Evolutionary conservation across 30 jellyfish, hydroid and myxozoan genomes (phyloP), one percentile per base, ranked within the genome.

Genomic region (Aurelia aurita complex sp. Pacific): DNA sequence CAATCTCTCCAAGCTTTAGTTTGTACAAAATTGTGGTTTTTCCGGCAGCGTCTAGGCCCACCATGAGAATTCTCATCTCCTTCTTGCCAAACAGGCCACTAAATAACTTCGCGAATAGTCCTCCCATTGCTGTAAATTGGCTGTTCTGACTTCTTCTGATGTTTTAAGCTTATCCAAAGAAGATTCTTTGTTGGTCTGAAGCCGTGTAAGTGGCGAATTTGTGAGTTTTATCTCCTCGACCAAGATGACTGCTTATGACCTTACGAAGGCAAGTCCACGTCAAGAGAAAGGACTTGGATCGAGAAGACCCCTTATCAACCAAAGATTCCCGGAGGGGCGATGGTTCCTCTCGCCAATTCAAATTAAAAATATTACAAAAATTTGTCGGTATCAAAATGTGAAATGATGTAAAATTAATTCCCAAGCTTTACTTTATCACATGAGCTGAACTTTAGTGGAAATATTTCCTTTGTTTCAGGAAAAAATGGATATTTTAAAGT

Each of bases 31-130:
- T 96, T 23, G 99, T 96, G 9, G 99, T 96, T 74, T 96, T 96
- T 52, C 99, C 99, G 33, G 99, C 99, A 63, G 98, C 98, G 75
- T 96, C 99, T 85, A 96, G 76, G 35, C 99, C 99, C 52, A 96
- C 98, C 98, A 90, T 90, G 33, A 96, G 91, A 67, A 96, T 95
- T 69, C 99, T 65, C 97, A 90, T 90, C 72, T 95, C 97, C 72
- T 88, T 95, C 88, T 89, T 95, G 52, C 99, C 97, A 66, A 90
- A 89, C 16, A 95, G 89, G 40, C 89, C 78, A 4, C 79, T 19
- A 57, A 86, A 86, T 10, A 86, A 64, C 78, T 69, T 77, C 15
- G 85, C 85, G 46, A 86, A 66, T 9, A 77, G 85, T 14, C 95
- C 95, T 29, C 93, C 93, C 93, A 84, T 84, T 46, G 57, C 57